A percentile compares a stretch with the other conserved stretches of the same genome.
phyloP scores from a whole-genome alignment of 2,113 vertebrate species.

The Corvus moneduloides region DNA sequence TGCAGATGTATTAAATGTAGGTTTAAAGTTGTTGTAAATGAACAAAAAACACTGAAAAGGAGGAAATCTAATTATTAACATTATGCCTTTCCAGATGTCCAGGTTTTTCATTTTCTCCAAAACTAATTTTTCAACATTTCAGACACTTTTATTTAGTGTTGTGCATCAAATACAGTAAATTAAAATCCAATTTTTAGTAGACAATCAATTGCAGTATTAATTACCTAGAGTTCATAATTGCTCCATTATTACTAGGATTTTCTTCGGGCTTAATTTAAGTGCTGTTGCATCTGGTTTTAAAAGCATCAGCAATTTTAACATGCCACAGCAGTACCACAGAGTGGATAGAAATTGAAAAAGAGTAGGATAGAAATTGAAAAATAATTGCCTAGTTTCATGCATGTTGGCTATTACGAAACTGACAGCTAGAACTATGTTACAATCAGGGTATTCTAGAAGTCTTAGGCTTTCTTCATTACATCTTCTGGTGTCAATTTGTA shows the following conservation, averaged over 20 bases:
- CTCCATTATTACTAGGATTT: background rate
- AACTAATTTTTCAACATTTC: background rate
- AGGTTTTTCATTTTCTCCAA: background rate
- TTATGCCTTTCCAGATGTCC: background rate
- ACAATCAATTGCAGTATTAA: background rate
- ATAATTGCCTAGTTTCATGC: background rate
- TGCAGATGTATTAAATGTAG: background rate
- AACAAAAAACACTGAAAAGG: background rate
- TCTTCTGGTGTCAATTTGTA: background rate
- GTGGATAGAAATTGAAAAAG: background rate
- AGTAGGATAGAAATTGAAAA: background rate
- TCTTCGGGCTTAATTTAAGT: background rate
- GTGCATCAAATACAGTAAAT: background rate
- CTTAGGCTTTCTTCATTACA: background rate
- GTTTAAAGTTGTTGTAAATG: background rate
- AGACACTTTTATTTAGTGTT: background rate
- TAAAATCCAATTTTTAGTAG: background rate
- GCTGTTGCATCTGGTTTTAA: background rate
- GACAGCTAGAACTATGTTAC: background rate
- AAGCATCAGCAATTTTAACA: background rate
- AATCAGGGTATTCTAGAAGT: background rate
- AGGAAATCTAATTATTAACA: background rate
- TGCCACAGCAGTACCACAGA: background rate
- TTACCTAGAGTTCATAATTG: background rate
- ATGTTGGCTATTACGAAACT: background rate